phyloP scores from a whole-genome alignment of 2,113 vertebrate species.

The Lontra canadensis region DNA sequence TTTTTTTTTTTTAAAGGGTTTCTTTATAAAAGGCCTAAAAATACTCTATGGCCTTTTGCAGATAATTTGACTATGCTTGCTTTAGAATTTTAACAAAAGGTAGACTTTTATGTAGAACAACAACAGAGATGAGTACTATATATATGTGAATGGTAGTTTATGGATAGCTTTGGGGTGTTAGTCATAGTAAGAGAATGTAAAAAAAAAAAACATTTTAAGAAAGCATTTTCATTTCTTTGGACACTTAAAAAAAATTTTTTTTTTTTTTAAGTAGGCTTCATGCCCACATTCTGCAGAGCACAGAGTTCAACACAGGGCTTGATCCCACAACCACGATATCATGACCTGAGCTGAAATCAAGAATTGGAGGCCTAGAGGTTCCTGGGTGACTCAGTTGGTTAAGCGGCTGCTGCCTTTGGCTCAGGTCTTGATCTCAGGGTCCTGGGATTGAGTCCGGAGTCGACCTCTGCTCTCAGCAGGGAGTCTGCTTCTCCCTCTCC shows the following conservation, averaged over 20 bases:
- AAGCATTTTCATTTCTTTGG: neutral
- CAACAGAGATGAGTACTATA: neutral
- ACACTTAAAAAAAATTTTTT: neutral
- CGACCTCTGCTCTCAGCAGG: neutral
- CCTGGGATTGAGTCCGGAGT: neutral
- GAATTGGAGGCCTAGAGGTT: too few relatives aligned
- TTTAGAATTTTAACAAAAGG: slow-evolving; percentile 36
- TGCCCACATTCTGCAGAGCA: neutral
- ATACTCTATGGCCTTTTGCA: neutral
- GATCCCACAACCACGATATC: neutral
- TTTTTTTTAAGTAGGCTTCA: neutral
- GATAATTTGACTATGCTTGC: neutral
- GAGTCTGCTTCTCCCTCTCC: neutral
- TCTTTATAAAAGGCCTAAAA: neutral
- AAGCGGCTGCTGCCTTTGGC: neutral
- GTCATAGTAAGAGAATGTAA: neutral
- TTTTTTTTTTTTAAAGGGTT: neutral
- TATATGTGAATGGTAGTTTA: neutral
- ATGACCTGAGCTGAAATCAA: neutral
- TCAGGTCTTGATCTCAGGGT: neutral
- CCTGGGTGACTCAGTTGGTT: neutral
- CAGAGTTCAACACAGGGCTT: neutral
- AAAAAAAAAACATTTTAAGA: neutral
- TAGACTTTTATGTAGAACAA: neutral
- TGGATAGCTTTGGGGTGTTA: neutral